Percentiles rank a stretch among this genome's conserved stretches.
These are phyloP conservation scores for Dendrocincla tyrannina DNA, from an alignment of 2,797 vertebrate genomes.

Conservation along the genomic window DNA sequence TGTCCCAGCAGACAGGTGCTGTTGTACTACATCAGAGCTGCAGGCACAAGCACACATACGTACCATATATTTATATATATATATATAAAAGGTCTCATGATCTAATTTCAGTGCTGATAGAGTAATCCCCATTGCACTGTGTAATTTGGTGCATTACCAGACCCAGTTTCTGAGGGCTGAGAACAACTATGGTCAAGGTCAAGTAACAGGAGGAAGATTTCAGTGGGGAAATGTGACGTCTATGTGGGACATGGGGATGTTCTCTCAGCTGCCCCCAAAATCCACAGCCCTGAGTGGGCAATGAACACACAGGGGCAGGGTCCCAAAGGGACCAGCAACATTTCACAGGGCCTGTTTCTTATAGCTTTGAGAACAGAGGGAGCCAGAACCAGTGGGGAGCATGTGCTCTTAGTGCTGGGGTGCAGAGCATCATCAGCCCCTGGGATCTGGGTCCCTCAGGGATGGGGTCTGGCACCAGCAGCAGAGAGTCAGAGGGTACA, in stretches of 20 bases:
- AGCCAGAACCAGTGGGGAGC: background rate
- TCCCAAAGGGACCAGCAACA: background rate
- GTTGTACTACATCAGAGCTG: background rate
- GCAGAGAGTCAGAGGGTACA: background rate
- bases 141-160: slow-evolving; percentile 39
- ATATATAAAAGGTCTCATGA: background rate
- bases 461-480: background rate
- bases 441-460: background rate
- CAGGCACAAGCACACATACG: fast-evolving
- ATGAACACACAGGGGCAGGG: too few relatives aligned
- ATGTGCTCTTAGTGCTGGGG: too few relatives aligned
- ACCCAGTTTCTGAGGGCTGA: slow-evolving; percentile 28
- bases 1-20: background rate
- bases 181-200: slow-evolving; percentile 18
- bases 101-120: slow-evolving; percentile 31
- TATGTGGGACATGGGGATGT: background rate
- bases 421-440: background rate
- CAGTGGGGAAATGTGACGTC: background rate
- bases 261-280: background rate
- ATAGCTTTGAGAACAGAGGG: background rate
- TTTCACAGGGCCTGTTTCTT: background rate
- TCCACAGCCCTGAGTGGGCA: background rate
- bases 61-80: background rate
- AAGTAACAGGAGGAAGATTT: background rate
- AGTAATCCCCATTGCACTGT: slow-evolving; percentile 31